Percentiles rank a stretch among this genome's conserved stretches.
These are phyloP conservation scores for Chaetura pelagica DNA, from an alignment of 2,113 vertebrate genomes.

Conservation along the genomic window DNA sequence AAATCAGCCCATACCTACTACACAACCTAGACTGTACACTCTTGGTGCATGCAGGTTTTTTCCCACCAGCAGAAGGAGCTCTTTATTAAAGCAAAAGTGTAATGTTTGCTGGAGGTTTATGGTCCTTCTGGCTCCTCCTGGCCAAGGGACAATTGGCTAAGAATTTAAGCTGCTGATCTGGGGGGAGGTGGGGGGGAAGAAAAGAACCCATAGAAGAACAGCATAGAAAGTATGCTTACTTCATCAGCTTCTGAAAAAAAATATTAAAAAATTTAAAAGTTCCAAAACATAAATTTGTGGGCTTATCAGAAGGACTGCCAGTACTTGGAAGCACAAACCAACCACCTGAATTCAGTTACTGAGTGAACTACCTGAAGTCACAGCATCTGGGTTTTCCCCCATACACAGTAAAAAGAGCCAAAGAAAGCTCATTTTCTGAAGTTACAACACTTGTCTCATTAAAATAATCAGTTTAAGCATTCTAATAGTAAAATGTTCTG, in stretches of 20 bases:
- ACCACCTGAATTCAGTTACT: neutral
- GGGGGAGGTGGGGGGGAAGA: too few relatives aligned
- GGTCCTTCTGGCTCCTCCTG: neutral
- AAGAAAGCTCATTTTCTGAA: neutral
- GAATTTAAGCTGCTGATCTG: neutral
- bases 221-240: neutral
- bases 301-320: neutral
- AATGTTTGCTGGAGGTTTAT: neutral
- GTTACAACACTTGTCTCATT: neutral
- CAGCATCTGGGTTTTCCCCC: neutral
- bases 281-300: neutral
- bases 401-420: neutral
- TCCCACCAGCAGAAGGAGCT: neutral
- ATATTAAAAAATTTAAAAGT: neutral
- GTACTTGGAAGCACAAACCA: neutral
- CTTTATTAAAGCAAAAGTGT: neutral
- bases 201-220: neutral
- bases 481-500: neutral
- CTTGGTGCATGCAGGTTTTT: neutral
- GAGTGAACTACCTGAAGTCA: neutral
- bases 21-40: neutral
- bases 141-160: neutral
- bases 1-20: neutral
- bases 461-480: neutral
- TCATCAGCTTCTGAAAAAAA: neutral